Evolutionary conservation across 2,888 invertebrate species (phyloP), one percentile per base, ranked within the genome.

Genomic region (Barypeithes pellucidus): DNA sequence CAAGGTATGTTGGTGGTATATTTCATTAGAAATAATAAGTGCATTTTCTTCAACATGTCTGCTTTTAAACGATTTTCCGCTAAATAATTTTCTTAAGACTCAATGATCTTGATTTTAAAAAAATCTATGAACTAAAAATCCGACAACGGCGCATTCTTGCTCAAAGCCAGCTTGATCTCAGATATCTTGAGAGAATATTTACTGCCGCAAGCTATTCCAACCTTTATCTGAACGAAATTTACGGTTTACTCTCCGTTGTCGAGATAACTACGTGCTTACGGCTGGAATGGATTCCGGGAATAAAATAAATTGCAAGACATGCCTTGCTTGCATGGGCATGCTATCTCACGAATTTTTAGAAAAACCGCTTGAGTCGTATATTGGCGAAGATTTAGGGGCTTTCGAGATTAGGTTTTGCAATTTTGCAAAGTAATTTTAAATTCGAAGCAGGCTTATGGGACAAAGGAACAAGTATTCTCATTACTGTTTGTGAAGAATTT

Each of bases 251-350:
- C 59, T 77, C 72, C 68, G 41, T 16, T 72, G 69, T 20, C 45
- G 50, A 70, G 43, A 68, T 80, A 80, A 80, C 79, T 85, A 84
- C 84, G 84, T 85, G 85, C 83, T 80, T 81, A 80, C 82, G 81
- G 83, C 81, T 81, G 80, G 82, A 84, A 85, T 85, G 85, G 84
- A 84, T 85, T 85, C 85, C 81, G 81, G 84, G 84, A 85, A 85
- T 83, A 84, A 85, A 85, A 85, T 85, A 84, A 85, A 85, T 85
- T 85, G 85, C 85, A 82, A 84, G 82, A 82, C 81, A 81, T 75
- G 82, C 81, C 80, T 78, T 65, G 63, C 54, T 61, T 22, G 39
- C 61, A 52, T 43, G 66, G 66, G 54, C 52, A 66, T 36, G 81
- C 81, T 81, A 81, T 83, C 82, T 83, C 80, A 78, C 80, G 78